Evolutionary conservation across 2,113 vertebrate genomes (phyloP).

Genomic region (Anoplopoma fimbria): DNA sequence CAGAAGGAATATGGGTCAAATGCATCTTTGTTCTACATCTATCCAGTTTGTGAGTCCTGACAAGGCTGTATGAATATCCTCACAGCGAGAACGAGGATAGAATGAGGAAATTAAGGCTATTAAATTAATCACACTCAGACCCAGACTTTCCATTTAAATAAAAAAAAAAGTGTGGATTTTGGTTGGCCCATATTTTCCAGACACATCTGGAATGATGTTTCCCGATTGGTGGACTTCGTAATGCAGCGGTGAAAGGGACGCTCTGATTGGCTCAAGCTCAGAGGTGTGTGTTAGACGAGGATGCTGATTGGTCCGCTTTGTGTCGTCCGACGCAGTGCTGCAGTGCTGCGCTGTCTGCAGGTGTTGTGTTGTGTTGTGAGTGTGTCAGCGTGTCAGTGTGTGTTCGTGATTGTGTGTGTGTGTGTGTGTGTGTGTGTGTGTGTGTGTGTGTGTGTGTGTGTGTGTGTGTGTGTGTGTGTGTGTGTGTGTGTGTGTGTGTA

Average conservation of each 20-base stretch:
- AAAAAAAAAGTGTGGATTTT: background rate
- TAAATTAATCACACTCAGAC: constrained; percentile 3
- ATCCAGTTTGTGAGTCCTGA: constrained; percentile 1
- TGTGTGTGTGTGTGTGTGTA: constrained; percentile 38
- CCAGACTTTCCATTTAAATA: background rate
- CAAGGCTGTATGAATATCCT: constrained; percentile 17
- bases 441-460: constrained; percentile 60
- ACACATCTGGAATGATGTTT: constrained; percentile 37
- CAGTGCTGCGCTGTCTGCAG: constrained; percentile 64
- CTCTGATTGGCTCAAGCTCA: constrained; percentile 51
- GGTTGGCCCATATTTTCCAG: constrained; percentile 44
- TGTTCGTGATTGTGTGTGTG: constrained; percentile 49
- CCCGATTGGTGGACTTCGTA: constrained; percentile 53
- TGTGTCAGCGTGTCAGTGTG: constrained; percentile 62
- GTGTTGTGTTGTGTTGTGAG: constrained; percentile 40
- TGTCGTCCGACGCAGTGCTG: constrained; percentile 71
- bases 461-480: constrained; percentile 43
- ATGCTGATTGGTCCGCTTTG: constrained; percentile 52
- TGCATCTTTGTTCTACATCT: background rate
- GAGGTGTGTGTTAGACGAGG: constrained; percentile 60
- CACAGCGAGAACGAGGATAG: background rate
- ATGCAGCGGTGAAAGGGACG: constrained; percentile 11
- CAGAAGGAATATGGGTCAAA: constrained; percentile 43
- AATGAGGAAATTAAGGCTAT: background rate
- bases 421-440: constrained; percentile 42